A percentile compares a stretch with the other conserved stretches of the same genome.
Evolutionary conservation across 2,797 vertebrate species (phyloP).

Genomic region (Siniperca obscura): DNA sequence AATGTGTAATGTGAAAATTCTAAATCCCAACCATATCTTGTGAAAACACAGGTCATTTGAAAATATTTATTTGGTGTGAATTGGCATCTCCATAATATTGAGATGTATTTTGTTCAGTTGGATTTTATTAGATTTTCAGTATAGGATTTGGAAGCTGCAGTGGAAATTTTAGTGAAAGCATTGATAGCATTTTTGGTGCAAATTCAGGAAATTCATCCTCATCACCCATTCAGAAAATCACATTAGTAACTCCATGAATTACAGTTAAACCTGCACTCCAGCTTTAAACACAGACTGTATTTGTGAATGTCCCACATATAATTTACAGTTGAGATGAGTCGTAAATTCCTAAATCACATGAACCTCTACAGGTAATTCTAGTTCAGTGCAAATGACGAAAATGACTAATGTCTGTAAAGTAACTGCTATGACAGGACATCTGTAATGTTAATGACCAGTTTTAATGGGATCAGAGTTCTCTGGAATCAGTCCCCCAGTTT

Average conservation of each 20-base stretch:
- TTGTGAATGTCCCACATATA: not conserved
- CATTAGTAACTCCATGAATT: not conserved
- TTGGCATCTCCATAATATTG: not conserved
- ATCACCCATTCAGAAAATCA: conserved; percentile 17
- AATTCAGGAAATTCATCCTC: not conserved
- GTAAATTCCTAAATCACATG: conserved; percentile 28
- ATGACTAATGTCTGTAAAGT: conserved; percentile 61
- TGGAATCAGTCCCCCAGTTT: conserved; percentile 35
- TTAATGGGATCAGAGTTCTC: conserved; percentile 61
- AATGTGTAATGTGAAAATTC: not conserved
- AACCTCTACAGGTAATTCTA: conserved; percentile 15
- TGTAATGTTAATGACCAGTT: conserved; percentile 68
- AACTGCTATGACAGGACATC: conserved; percentile 57
- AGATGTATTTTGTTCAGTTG: not conserved
- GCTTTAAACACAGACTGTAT: not conserved
- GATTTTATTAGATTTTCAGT: not conserved
- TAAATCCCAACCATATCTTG: not conserved
- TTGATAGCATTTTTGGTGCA: not conserved
- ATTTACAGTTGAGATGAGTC: not conserved
- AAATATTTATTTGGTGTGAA: not conserved
- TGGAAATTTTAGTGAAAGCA: not conserved
- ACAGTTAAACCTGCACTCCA: not conserved
- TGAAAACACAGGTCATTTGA: not conserved
- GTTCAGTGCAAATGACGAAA: not conserved
- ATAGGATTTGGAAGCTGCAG: not conserved